phyloP scores from a whole-genome alignment of 2,888 invertebrate genomes.

The Bellardia pandia region DNA sequence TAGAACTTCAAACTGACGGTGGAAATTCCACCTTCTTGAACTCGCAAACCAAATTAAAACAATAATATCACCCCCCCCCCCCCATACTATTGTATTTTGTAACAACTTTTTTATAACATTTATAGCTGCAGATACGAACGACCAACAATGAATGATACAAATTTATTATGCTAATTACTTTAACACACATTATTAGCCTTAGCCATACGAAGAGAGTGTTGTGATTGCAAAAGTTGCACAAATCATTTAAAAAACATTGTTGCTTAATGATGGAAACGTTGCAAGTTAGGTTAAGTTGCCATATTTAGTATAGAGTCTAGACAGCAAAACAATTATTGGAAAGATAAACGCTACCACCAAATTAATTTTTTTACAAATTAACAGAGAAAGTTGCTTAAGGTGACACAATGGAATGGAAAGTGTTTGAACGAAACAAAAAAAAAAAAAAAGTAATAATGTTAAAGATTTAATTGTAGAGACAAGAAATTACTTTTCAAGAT shows the following conservation, averaged over 20 bases:
- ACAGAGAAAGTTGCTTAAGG: constrained; percentile 16
- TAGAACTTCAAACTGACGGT: too few species aligned
- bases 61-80: too few species aligned
- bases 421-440: background rate
- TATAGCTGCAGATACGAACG: background rate
- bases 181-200: background rate
- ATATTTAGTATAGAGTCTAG: constrained; percentile 6
- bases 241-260: background rate
- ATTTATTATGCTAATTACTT: background rate
- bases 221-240: background rate
- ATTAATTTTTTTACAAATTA: constrained; percentile 15
- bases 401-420: background rate
- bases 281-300: background rate
- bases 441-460: background rate
- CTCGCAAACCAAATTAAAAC: too few species aligned
- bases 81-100: too few species aligned
- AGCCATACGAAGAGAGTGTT: too few species aligned
- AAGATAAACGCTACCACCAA: constrained; percentile 9
- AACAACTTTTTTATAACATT: too few species aligned
- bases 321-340: background rate
- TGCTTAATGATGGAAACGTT: background rate
- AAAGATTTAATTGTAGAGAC: background rate
- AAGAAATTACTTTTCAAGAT: background rate
- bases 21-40: too few species aligned
- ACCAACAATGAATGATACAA: background rate